Evolutionary conservation across 1,140 invertebrate genomes (phyloP).

Genomic region (Dendroctonus ponderosae): DNA sequence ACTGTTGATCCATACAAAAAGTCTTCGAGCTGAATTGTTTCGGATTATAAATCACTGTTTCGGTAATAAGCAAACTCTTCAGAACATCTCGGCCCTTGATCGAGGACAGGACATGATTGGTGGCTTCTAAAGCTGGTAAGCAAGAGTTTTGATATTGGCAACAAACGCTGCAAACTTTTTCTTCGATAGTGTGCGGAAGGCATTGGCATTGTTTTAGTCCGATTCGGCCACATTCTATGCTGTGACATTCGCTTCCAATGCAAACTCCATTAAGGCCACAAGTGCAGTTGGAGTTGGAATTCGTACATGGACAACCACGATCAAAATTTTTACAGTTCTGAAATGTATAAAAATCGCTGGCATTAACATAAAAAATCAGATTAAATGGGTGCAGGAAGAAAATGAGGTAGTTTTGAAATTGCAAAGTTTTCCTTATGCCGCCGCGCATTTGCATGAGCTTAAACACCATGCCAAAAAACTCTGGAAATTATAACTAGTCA

Average conservation of each 20-base stretch:
- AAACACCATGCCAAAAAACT: no score
- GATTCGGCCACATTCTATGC: slow-evolving; percentile 38
- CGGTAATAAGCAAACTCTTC: background rate
- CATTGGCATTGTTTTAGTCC: slow-evolving; percentile 36
- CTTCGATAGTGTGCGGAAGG: background rate
- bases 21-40: slow-evolving; percentile 16
- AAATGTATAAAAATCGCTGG: slow-evolving; percentile 17
- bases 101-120: background rate
- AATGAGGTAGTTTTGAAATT: no score
- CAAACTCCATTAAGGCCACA: slow-evolving; percentile 39
- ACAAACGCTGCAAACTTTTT: slow-evolving; percentile 31
- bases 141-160: slow-evolving; percentile 31
- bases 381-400: no score
- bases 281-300: slow-evolving; percentile 15
- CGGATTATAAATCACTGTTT: background rate
- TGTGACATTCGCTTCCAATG: slow-evolving; percentile 32
- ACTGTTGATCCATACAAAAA: slow-evolving; percentile 17
- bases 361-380: no score
- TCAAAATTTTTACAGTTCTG: slow-evolving; percentile 36
- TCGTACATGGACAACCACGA: slow-evolving; percentile 34
- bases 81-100: background rate
- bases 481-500: no score
- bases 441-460: no score
- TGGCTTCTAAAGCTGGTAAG: slow-evolving; percentile 9
- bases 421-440: no score